Evolutionary conservation across 1,140 invertebrate genomes (phyloP), one percentile per base, ranked within the genome.

Genomic region (Papilio xuthus): DNA sequence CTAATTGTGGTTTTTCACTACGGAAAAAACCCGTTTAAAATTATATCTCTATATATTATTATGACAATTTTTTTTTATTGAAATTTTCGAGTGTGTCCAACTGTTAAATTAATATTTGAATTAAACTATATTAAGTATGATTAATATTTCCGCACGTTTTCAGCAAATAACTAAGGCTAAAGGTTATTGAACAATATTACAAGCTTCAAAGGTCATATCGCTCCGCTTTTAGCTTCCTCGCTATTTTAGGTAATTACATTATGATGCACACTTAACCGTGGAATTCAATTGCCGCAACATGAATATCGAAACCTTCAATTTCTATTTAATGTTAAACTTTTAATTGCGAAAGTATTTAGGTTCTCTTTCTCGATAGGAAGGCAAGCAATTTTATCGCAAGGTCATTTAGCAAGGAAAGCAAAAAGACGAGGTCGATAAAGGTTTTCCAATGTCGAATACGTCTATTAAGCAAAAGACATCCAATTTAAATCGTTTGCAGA

Each of bases 361-460:
- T 28, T 63, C 23, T 63, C 12, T 26, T 60, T 28, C 23, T 60
- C n/a, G 20, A 60, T 60, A 23, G 20, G 26, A 60, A 3, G 28
- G 23, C 23, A 28, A 67, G 60, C 60, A 67, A 6, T 67, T 28
- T 67, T 15, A 67, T 15, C 60, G 60, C 26, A 67, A 67, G 60
- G 60, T 67, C 60, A 67, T 67, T 67, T 67, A 67, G 60, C 60
- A 18, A 18, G 26, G 60, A 67, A 67, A 67, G 60, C 60, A 67
- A 67, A 67, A 67, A 67, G 0, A 67, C 60, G 60, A 67, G 26
- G 60, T 67, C 60, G 60, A 67, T 67, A 67, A 67, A 67, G 60
- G 60, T 67, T 67, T 67, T 67, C 26, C 60, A 67, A 67, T 67
- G 60, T 67, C 60, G 60, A 67, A 67, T 67, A 67, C 60, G 60